phyloP scores from a whole-genome alignment of 2,797 vertebrate species.

The Pitangus sulphuratus region DNA sequence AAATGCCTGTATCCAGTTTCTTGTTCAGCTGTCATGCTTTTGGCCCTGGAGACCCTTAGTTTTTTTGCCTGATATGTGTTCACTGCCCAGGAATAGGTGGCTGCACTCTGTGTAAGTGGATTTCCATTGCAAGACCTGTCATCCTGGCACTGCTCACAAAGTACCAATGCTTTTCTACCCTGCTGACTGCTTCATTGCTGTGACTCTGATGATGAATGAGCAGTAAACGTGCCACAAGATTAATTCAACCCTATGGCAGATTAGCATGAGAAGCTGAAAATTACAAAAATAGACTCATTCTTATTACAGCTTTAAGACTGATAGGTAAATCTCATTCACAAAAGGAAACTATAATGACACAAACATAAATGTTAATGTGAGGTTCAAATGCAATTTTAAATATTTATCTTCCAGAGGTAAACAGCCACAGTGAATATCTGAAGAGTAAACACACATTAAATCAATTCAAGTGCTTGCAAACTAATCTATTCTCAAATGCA shows the following conservation, averaged over 20 bases:
- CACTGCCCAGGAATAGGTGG: background rate
- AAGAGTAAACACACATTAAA: constrained; percentile 72
- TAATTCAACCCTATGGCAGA: constrained; percentile 57
- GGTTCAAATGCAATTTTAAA: constrained; percentile 70
- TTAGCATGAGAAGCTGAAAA: constrained; percentile 17
- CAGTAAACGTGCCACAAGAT: constrained; percentile 46
- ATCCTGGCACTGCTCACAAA: background rate
- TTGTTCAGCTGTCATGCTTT: constrained; percentile 1
- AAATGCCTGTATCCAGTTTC: background rate
- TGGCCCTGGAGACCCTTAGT: background rate
- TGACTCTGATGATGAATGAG: constrained; percentile 57
- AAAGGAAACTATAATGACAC: constrained; percentile 65
- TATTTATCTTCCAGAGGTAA: constrained; percentile 74
- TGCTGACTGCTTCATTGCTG: constrained; percentile 1
- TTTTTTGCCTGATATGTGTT: background rate
- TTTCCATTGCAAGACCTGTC: background rate
- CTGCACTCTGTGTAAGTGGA: background rate
- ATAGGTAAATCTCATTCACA: constrained; percentile 67
- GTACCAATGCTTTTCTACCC: background rate
- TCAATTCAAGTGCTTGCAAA: constrained; percentile 65
- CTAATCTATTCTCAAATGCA: constrained; percentile 60
- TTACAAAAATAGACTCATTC: constrained; percentile 53
- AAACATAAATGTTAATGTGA: constrained; percentile 73
- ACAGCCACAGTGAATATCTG: constrained; percentile 61
- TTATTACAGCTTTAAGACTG: constrained; percentile 59